Evolutionary conservation across 2,113 vertebrate species (phyloP).

Genomic region (Brachyhypopomus gauderio): DNA sequence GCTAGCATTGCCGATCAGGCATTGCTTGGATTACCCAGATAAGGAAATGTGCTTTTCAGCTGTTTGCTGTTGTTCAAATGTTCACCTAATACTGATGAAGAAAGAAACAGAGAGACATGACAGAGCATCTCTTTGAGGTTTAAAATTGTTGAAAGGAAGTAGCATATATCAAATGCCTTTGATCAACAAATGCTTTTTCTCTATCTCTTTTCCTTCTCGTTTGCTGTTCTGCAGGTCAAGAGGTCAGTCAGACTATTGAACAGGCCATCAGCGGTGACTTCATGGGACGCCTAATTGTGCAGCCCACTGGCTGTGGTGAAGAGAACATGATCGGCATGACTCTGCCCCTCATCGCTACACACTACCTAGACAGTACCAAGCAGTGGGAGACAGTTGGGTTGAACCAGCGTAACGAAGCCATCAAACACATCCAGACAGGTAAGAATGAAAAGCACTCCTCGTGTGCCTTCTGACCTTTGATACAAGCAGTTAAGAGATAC

Average conservation of each 20-base stretch:
- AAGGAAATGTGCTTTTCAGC: no score
- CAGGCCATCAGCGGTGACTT: constrained; percentile 58
- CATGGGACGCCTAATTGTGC: constrained; percentile 27
- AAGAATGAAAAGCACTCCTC: background rate
- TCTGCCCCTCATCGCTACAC: constrained; percentile 52
- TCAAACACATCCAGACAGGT: constrained; percentile 58
- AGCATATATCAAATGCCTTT: no score
- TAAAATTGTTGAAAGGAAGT: no score
- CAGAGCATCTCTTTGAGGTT: no score
- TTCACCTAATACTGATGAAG: no score
- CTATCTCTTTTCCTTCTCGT: background rate
- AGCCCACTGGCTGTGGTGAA: constrained; percentile 59
- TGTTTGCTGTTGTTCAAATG: no score
- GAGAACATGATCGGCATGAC: constrained; percentile 62
- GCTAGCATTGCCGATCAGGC: no score
- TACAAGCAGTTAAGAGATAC: no score
- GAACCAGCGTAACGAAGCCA: constrained; percentile 50
- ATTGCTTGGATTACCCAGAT: no score
- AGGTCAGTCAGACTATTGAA: constrained; percentile 59
- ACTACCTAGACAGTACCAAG: constrained; percentile 55
- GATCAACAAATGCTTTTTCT: no score
- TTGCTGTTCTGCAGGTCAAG: constrained; percentile 54
- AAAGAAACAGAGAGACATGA: no score
- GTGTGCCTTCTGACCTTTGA: no score
- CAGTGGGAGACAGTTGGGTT: constrained; percentile 62